Percentiles rank a stretch among this genome's conserved stretches.
phyloP scores from a whole-genome alignment of 92 coral and sea anemone species.

The Zoanthus solanderi region DNA sequence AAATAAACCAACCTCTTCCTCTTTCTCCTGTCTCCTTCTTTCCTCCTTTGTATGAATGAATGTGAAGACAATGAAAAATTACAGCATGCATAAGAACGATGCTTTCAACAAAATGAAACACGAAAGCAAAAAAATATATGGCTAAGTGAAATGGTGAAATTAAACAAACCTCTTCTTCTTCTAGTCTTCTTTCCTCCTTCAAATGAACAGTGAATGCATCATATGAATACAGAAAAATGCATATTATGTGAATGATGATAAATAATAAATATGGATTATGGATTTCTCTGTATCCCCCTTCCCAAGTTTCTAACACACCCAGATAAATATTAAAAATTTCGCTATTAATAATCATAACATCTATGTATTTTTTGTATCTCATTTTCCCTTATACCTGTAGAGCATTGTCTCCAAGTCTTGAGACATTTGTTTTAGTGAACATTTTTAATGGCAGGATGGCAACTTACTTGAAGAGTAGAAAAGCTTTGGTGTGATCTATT shows the following conservation, averaged over 20 bases:
- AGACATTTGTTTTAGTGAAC: no score
- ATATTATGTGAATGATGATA: neutral
- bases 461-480: no score
- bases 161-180: constrained; percentile 7
- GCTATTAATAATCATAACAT: neutral
- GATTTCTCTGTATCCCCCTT: neutral
- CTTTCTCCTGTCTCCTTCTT: neutral
- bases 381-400: no score
- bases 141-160: neutral
- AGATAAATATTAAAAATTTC: neutral
- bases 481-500: no score
- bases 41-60: neutral
- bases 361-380: no score
- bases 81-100: no score
- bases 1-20: constrained; percentile 6
- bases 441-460: no score
- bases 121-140: neutral
- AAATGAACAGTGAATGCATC: neutral
- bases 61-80: neutral
- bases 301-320: neutral
- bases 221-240: neutral
- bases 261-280: neutral
- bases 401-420: no score
- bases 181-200: constrained; percentile 9
- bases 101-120: no score